A percentile compares a stretch with the other conserved stretches of the same genome.
phyloP scores from a whole-genome alignment of 2,113 vertebrate species.

The Notiomystis cincta region DNA sequence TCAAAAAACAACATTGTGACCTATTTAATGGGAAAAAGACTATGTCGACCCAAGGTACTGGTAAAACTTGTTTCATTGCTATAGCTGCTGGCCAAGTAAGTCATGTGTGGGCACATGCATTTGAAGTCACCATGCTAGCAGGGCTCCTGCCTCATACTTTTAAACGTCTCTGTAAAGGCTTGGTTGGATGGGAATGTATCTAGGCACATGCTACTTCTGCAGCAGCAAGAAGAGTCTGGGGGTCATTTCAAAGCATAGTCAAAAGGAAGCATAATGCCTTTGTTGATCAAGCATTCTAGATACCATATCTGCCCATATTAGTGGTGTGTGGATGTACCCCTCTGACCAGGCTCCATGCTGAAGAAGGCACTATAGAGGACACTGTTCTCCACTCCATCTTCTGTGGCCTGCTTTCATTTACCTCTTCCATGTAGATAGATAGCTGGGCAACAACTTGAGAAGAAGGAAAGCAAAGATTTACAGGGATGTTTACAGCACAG shows the following conservation, averaged over 20 bases:
- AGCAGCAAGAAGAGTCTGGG: not conserved
- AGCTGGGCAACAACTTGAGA: not conserved
- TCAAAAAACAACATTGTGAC: not conserved
- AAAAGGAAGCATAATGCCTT: not conserved
- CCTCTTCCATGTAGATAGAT: fast-evolving
- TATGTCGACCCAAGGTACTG: not conserved
- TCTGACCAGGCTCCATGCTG: not conserved
- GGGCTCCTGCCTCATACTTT: not conserved
- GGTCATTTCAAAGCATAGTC: not conserved
- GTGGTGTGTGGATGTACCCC: not conserved
- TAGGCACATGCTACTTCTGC: not conserved
- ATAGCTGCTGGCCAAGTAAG: not conserved
- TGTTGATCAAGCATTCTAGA: not conserved
- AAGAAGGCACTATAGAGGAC: not conserved
- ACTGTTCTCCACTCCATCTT: not conserved
- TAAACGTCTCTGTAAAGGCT: not conserved
- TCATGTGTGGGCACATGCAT: not conserved
- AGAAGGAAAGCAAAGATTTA: not conserved
- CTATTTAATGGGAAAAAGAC: not conserved
- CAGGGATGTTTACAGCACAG: not conserved
- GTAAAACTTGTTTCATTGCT: constrained; percentile 3
- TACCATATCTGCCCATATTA: fast-evolving
- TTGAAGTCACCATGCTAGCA: not conserved
- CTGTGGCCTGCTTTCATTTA: not conserved
- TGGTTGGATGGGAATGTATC: not conserved